A percentile compares a stretch with the other conserved stretches of the same genome.
Conservation (phyloP, 2,113 vertebrate species). For the Pongo abelii region DNA sequence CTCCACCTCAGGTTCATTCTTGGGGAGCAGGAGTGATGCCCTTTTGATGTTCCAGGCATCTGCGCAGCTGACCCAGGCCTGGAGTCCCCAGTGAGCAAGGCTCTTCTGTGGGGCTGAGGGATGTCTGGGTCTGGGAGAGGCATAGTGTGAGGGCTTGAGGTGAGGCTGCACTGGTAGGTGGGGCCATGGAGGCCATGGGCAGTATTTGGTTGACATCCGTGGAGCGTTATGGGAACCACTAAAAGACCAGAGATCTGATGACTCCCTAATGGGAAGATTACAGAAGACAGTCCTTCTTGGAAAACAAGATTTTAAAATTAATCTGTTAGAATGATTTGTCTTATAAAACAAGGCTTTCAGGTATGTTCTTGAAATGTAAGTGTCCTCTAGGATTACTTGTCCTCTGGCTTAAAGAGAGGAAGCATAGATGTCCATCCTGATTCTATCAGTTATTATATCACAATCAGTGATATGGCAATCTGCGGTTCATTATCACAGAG, state of each 20-base stretch:
- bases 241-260: not conserved
- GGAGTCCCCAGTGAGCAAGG: not conserved
- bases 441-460: not conserved
- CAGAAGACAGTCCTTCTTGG: not conserved
- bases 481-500: not conserved
- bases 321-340: not conserved
- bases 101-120: not conserved
- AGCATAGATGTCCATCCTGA: not conserved
- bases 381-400: too few species aligned
- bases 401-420: not conserved
- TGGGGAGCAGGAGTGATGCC: not conserved
- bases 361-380: not conserved
- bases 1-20: not conserved
- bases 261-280: not conserved
- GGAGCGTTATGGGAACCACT: not conserved
- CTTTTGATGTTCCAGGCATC: not conserved
- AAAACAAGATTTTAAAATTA: conserved; percentile 33
- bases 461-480: not conserved
- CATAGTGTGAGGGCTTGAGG: not conserved
- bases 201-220: not conserved
- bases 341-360: not conserved
- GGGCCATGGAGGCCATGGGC: not conserved
- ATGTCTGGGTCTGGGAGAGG: not conserved
- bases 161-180: not conserved
- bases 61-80: not conserved